Conservation (phyloP, 1,140 invertebrate genomes). For the Brachystomella parvula region DNA sequence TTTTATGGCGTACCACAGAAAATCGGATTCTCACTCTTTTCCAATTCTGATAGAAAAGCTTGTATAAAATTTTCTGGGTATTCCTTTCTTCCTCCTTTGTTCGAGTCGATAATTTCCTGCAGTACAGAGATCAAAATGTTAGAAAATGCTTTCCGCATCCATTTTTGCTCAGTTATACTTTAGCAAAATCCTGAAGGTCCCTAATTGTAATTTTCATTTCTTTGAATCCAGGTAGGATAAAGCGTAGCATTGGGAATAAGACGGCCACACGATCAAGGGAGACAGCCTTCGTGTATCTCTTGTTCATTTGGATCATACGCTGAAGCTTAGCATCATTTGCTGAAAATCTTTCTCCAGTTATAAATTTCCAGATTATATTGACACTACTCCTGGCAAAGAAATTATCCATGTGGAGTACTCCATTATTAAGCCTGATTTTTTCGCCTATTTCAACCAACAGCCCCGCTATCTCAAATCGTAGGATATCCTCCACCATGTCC, state of each 20-base stretch:
- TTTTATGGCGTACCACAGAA: not conserved
- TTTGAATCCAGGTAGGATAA: not conserved
- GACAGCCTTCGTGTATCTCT: conserved; percentile 14
- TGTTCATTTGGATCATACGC: not conserved
- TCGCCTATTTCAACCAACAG: not conserved
- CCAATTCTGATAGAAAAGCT: conserved; percentile 50
- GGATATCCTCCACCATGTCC: conserved; percentile 6
- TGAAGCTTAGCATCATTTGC: conserved; percentile 39
- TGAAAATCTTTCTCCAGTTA: conserved; percentile 60
- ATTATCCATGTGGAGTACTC: conserved; percentile 3
- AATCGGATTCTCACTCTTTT: conserved; percentile 7
- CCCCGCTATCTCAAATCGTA: conserved; percentile 13
- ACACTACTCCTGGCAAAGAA: conserved; percentile 7
- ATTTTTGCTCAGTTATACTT: conserved; percentile 46
- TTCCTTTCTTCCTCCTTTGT: not conserved
- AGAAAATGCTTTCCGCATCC: conserved; percentile 46
- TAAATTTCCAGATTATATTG: conserved; percentile 68
- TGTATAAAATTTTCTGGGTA: conserved; percentile 52
- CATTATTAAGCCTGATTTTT: not conserved
- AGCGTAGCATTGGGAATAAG: conserved; percentile 16
- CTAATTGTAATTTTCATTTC: not conserved
- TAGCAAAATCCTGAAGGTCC: not conserved
- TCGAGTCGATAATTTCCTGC: not conserved
- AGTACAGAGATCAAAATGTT: not conserved
- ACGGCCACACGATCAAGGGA: conserved; percentile 12